Evolutionary conservation across 2,113 vertebrate species (phyloP), one percentile per base, ranked within the genome.

Genomic region (Rana temporaria): DNA sequence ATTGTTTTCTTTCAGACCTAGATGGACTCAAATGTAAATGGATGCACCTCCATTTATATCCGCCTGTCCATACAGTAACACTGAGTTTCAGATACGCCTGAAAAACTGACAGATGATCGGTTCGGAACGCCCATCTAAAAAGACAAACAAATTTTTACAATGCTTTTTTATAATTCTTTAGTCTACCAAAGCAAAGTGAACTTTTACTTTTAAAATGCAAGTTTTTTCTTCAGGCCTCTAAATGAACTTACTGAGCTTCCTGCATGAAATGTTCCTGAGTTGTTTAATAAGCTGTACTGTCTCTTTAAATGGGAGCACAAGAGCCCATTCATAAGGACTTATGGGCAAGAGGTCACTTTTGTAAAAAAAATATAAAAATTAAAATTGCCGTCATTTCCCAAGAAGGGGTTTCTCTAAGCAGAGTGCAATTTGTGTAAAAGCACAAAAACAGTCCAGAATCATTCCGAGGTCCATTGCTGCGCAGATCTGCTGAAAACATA

Each of bases 271-370:
- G 57, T 72, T 72, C 59, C 59, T 48, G 32, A 48, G 24, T 16
- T 69, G 53, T 79, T 69, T 79, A 79, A 79, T 24, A 79, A 69
- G 66, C 78, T 38, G 78, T 30, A 16, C 55, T 56, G 64, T 57
- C 52, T 12, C 66, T 79, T 79, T 79, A 79, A 79, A 68, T 26
- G 42, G 6, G 52, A 82, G 70, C 60, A 82, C 79, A 82, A 82
- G 79, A 82, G 79, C 57, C 79, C 66, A 82, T 82, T 82, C 79
- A 74, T 74, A 74, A 66, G 59, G 20, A 74, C 79, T 66, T 74
- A 82, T 74, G 70, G 70, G 79, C 70, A 74, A 82, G 65, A 82
- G 79, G 79, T 82, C 79, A 65, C 60, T 26, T 79, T 70, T 82
- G 24, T 30, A 53, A 73, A 65, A 81, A 81, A 73, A 48, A 62